A percentile compares a stretch with the other conserved stretches of the same genome.
Conservation (phyloP, 2,797 vertebrate genomes). For the Strix occidentalis region DNA sequence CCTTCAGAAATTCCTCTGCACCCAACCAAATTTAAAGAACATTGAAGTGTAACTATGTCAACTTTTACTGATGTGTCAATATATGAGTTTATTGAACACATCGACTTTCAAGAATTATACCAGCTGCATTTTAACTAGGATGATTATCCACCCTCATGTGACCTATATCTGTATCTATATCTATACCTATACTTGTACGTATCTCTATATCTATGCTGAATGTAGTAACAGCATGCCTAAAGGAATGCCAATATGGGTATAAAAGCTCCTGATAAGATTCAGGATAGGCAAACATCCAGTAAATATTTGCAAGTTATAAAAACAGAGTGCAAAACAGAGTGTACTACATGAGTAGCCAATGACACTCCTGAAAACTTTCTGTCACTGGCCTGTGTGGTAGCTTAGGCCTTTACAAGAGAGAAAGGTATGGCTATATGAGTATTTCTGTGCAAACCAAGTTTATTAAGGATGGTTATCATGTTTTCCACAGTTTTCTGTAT, state of each 20-base stretch:
- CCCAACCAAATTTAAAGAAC: neutral
- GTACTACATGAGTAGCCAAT: neutral
- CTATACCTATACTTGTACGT: neutral
- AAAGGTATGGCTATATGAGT: neutral
- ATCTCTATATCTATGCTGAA: neutral
- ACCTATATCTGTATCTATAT: neutral
- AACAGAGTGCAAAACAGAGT: neutral
- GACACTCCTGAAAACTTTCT: neutral
- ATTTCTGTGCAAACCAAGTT: neutral
- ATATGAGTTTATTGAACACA: neutral
- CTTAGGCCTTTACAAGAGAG: neutral
- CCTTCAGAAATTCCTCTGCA: neutral
- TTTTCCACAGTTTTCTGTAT: neutral
- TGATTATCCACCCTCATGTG: neutral
- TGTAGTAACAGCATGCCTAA: neutral
- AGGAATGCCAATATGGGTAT: neutral
- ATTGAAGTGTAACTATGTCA: neutral
- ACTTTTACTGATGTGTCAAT: neutral
- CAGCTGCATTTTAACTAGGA: neutral
- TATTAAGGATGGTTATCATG: neutral
- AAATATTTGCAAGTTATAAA: neutral
- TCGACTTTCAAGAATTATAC: neutral
- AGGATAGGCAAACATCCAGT: neutral
- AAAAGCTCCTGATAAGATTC: neutral
- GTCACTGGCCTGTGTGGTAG: neutral